These are phyloP conservation scores for Nannobrachium achirus DNA, from an alignment of 2,113 vertebrate species.

Conservation along the genomic window DNA sequence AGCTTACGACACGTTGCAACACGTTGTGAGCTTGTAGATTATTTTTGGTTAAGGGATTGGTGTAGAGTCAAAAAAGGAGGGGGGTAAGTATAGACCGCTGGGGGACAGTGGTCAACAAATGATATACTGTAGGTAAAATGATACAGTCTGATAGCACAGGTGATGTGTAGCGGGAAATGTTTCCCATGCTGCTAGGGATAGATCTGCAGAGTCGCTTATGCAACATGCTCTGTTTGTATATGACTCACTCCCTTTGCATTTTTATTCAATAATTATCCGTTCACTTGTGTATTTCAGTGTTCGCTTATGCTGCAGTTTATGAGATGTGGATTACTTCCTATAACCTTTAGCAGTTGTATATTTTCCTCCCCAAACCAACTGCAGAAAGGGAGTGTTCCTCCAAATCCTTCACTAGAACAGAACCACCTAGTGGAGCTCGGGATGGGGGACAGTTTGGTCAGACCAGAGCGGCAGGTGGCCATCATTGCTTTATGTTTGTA, in stretches of 20 bases:
- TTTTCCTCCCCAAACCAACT: conserved; percentile 59
- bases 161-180: conserved; percentile 42
- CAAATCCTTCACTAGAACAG: conserved; percentile 1
- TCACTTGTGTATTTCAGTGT: not conserved
- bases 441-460: conserved; percentile 40
- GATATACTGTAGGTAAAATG: conserved; percentile 35
- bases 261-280: conserved; percentile 63
- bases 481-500: conserved; percentile 30
- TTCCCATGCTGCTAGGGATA: conserved; percentile 14
- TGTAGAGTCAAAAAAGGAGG: no score
- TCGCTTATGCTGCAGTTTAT: conserved; percentile 19
- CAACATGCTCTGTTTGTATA: conserved; percentile 64
- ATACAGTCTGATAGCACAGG: conserved; percentile 49
- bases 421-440: conserved; percentile 39
- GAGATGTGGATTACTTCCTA: conserved; percentile 32
- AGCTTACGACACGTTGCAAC: not conserved
- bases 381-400: conserved; percentile 32
- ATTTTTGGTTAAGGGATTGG: no score
- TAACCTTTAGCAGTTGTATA: conserved; percentile 40
- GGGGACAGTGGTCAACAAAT: not conserved
- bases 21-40: not conserved
- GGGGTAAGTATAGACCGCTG: no score
- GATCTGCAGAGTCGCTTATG: conserved; percentile 44
- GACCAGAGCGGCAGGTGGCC: conserved; percentile 63
- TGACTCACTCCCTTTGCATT: conserved; percentile 62